Evolutionary conservation across 64 coral and sea anemone species (phyloP).

Genomic region (Stichodactyla mertensii): DNA sequence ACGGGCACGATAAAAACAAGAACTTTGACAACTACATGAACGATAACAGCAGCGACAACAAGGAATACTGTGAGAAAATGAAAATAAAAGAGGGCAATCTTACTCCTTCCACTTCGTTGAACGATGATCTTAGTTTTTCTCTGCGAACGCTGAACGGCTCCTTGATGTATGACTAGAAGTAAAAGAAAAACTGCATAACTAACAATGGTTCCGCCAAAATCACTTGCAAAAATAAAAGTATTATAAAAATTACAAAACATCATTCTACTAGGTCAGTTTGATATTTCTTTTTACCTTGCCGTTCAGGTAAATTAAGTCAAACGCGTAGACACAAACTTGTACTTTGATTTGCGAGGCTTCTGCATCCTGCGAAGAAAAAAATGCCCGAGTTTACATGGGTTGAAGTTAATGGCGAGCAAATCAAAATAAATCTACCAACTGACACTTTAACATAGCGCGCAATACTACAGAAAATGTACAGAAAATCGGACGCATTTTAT

Average conservation of each 20-base stretch:
- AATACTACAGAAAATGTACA: no score
- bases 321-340: conserved; percentile 98
- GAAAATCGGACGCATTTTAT: no score
- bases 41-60: not conserved
- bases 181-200: not conserved
- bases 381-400: not conserved
- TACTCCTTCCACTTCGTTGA: conserved; percentile 87
- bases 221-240: no score
- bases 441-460: no score
- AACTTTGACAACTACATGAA: not conserved
- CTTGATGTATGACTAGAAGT: conserved; percentile 83
- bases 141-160: conserved; percentile 82
- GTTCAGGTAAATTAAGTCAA: conserved; percentile 86
- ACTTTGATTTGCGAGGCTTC: conserved; percentile 93
- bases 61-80: not conserved
- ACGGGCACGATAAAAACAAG: no score
- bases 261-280: no score
- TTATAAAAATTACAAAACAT: no score
- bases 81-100: not conserved
- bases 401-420: no score
- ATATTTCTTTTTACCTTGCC: conserved; percentile 51
- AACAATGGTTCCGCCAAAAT: no score
- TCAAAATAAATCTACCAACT: no score
- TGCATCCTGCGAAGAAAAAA: conserved; percentile 55
- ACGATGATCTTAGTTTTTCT: conserved; percentile 66